phyloP scores from a whole-genome alignment of 2,888 invertebrate genomes.

The Strigamia maritima region DNA sequence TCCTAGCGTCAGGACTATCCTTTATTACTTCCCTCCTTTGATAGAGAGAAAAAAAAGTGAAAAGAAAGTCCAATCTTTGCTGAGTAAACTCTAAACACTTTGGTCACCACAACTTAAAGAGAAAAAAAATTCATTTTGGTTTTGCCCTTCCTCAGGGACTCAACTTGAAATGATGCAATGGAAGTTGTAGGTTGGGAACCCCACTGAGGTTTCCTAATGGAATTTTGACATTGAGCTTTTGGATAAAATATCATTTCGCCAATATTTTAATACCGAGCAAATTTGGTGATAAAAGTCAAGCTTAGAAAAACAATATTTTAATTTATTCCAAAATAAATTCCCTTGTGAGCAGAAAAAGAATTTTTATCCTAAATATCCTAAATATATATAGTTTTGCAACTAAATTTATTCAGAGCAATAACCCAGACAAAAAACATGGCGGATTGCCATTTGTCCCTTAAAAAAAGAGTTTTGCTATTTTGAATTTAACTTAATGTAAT shows the following conservation, averaged over 20 bases:
- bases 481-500: too few species aligned
- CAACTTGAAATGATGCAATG: conserved; percentile 17
- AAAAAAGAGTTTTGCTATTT: too few species aligned
- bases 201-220: neutral
- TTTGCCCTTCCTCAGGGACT: neutral
- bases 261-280: neutral
- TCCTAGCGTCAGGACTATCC: neutral
- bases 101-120: neutral
- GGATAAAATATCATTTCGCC: neutral
- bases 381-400: neutral
- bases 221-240: neutral
- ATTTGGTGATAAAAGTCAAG: neutral
- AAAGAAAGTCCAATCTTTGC: neutral
- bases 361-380: neutral
- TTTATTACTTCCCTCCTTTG: neutral
- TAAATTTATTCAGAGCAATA: neutral
- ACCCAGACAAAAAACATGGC: neutral
- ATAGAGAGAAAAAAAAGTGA: neutral
- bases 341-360: neutral
- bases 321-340: neutral
- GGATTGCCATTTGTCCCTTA: neutral
- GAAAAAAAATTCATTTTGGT: neutral
- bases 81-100: neutral
- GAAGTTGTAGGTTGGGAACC: neutral
- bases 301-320: too few species aligned